Evolutionary conservation across 2,888 invertebrate genomes (phyloP), one percentile per base, ranked within the genome.

Genomic region (Acrocyrtus sp.): DNA sequence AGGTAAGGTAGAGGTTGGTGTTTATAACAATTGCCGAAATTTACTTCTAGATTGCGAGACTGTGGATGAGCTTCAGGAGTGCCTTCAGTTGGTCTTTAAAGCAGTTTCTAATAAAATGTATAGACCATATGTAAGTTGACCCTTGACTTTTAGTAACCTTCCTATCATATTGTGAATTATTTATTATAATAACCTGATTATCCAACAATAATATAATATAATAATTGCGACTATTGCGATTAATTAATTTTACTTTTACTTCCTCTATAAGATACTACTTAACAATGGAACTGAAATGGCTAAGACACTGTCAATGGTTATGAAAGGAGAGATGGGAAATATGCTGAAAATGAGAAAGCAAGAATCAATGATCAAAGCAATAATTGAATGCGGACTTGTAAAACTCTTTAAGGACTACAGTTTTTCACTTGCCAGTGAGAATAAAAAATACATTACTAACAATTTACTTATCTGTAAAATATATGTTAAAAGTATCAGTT

Each of bases 321-420:
- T 76, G 43, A 72, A 50, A 17, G 67, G 63, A 12, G 61, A 76
- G 34, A 43, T 73, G n/a, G 19, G 17, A 2, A 77, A 74, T 43
- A 72, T 75, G 12, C 60, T 76, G 2, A 51, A 74, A n/a, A 54
- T 69, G 15, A n/a, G 75, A 24, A 65, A 65, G 4, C 48, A 45
- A 8, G 43, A 41, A 4, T 26, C 63, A 6, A 75, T 76, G 50
- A 29, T 80, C 27, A 75, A 74, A 66, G 53, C 78, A 56, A 43
- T 77, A 0, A 51, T 79, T 24, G 75, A 79, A 41, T 78, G 77
- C 63, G 80, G 80, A 26, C 27, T 80, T 10, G 43, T 66, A 15
- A 80, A 80, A 65, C 50, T 80, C 0, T 80, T 69, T 62, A 76
- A 77, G 29, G 79, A 80, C 56, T 80, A 79, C 65, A 75, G 54